These are phyloP conservation scores for Eretmochelys imbricata DNA, from an alignment of 2,113 vertebrate species.

Conservation along the genomic window DNA sequence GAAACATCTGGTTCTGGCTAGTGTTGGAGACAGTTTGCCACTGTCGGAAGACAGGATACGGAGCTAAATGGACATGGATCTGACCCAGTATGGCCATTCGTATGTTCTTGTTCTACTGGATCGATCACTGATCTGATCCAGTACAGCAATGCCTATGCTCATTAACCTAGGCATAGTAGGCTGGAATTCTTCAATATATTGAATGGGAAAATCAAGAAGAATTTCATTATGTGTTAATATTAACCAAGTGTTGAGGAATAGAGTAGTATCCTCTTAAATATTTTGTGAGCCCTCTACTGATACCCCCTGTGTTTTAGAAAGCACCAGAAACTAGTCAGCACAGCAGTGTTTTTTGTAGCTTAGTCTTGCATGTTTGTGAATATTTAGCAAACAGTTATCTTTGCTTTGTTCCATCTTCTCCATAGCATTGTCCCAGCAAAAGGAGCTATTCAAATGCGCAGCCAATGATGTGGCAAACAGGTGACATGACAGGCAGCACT, in stretches of 20 bases:
- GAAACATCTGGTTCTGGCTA: background rate
- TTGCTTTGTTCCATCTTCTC: background rate
- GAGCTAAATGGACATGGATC: too few relatives aligned
- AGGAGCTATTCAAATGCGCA: background rate
- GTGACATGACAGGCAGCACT: background rate
- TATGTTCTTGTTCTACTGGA: background rate
- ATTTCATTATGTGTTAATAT: accelerated
- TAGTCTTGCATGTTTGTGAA: background rate
- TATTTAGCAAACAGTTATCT: background rate
- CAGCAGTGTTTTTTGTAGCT: background rate
- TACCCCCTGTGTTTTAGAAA: background rate
- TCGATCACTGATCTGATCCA: background rate
- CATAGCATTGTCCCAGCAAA: background rate
- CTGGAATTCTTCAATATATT: background rate
- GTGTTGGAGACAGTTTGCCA: background rate
- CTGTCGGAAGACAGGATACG: too few relatives aligned
- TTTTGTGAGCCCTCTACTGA: background rate
- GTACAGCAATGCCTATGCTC: background rate
- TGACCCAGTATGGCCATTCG: too few relatives aligned
- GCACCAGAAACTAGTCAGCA: background rate
- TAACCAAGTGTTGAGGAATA: background rate
- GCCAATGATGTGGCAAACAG: background rate
- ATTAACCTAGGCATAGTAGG: background rate
- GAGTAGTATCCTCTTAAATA: background rate
- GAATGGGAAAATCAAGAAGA: background rate